Evolutionary conservation across 92 coral and sea anemone genomes (phyloP).

Genomic region (Umimayanthus kanabou): DNA sequence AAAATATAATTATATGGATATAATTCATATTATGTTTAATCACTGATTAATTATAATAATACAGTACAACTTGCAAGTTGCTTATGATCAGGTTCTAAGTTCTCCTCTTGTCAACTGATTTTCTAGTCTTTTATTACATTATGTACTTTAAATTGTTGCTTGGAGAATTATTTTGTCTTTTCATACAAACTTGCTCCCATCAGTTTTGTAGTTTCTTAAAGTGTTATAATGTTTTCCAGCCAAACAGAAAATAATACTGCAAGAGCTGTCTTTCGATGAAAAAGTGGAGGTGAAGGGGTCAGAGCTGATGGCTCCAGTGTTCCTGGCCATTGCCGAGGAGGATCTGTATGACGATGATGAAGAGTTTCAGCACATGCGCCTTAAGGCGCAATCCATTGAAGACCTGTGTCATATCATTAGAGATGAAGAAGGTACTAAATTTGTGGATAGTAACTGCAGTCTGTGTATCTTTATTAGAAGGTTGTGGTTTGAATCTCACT

Average conservation of each 20-base stretch:
- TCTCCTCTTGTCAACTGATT: too few relatives aligned
- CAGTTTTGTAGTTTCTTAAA: background rate
- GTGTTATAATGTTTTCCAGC: background rate
- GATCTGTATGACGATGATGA: constrained; percentile 73
- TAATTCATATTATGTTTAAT: too few relatives aligned
- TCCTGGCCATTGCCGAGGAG: constrained; percentile 93
- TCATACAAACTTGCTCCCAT: background rate
- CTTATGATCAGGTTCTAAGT: too few relatives aligned
- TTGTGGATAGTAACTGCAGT: too few relatives aligned
- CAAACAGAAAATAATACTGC: constrained; percentile 75
- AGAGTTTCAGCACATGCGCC: constrained; percentile 79
- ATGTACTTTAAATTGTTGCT: background rate
- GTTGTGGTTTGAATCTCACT: background rate
- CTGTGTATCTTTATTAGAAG: constrained; percentile 9
- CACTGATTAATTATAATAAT: too few relatives aligned
- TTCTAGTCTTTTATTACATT: background rate
- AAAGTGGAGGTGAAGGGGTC: constrained; percentile 80
- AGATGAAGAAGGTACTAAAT: constrained; percentile 68
- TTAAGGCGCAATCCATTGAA: constrained; percentile 90
- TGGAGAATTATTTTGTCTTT: background rate
- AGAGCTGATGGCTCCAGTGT: constrained; percentile 93
- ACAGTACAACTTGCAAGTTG: too few relatives aligned
- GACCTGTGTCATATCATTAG: constrained; percentile 81
- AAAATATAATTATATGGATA: too few relatives aligned
- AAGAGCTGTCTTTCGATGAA: constrained; percentile 94